Conservation (phyloP, 2,888 invertebrate species). For the Melolontha melolontha region DNA sequence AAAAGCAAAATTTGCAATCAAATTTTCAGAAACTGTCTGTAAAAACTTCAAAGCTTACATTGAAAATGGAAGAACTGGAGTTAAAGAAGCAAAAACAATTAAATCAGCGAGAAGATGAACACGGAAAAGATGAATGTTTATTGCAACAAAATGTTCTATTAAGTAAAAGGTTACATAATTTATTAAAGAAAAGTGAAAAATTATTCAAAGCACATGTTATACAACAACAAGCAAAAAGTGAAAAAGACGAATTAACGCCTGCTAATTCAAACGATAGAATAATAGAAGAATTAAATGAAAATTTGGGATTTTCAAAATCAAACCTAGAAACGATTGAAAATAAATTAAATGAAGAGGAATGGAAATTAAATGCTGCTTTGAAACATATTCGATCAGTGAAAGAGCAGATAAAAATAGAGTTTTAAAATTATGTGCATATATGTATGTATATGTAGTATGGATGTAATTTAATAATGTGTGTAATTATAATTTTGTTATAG, state of each 20-base stretch:
- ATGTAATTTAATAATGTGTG: too few species aligned
- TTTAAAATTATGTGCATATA: constrained; percentile 4
- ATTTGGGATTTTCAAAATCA: constrained; percentile 29
- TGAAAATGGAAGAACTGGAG: constrained; percentile 40
- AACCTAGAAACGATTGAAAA: constrained; percentile 35
- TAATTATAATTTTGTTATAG: constrained; percentile 3
- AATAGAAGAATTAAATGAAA: constrained; percentile 34
- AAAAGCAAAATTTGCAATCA: constrained; percentile 29
- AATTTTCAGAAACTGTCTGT: constrained; percentile 38
- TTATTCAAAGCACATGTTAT: constrained; percentile 20
- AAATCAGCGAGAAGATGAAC: constrained; percentile 13
- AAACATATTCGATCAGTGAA: constrained; percentile 37
- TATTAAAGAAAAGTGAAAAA: constrained; percentile 29
- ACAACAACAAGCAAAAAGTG: constrained; percentile 21
- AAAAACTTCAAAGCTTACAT: constrained; percentile 39
- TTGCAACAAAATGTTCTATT: constrained; percentile 26
- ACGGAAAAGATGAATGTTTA: constrained; percentile 6
- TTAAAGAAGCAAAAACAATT: constrained; percentile 4
- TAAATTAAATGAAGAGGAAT: constrained; percentile 40
- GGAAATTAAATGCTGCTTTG: constrained; percentile 39
- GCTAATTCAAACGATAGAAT: constrained; percentile 7
- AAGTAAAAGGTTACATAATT: constrained; percentile 27
- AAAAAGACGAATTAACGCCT: constrained; percentile 9
- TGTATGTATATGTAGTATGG: too few species aligned
- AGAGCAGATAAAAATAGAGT: constrained; percentile 25